Conservation (phyloP, 1,140 invertebrate species). For the Helicoverpa zea region DNA sequence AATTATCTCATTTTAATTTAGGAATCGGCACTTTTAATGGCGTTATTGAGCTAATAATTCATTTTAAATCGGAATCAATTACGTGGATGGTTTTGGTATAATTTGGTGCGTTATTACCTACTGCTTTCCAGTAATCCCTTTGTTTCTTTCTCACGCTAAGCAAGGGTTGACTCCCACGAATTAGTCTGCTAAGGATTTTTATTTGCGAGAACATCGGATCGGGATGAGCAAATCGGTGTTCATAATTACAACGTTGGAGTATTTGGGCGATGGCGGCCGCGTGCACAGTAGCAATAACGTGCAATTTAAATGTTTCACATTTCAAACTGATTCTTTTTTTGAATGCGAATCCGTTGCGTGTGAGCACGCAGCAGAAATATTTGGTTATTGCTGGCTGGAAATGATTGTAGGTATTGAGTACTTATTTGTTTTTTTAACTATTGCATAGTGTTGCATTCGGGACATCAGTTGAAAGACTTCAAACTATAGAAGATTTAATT, state of each 20-base stretch:
- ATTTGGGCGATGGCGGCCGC: slow-evolving; percentile 74
- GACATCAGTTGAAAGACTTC: neutral
- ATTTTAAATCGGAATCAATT: slow-evolving; percentile 49
- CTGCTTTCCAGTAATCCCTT: slow-evolving; percentile 55
- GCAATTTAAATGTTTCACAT: slow-evolving; percentile 85
- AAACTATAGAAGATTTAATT: too few species aligned
- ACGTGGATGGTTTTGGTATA: slow-evolving; percentile 40
- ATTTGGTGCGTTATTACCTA: slow-evolving; percentile 24
- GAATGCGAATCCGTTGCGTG: slow-evolving; percentile 60
- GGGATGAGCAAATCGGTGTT: slow-evolving; percentile 74
- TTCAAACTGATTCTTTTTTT: slow-evolving; percentile 73
- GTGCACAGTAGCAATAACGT: slow-evolving; percentile 82
- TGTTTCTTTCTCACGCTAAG: slow-evolving; percentile 76
- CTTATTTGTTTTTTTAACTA: slow-evolving; percentile 2
- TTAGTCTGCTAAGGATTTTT: slow-evolving; percentile 75
- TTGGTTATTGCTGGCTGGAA: slow-evolving; percentile 42
- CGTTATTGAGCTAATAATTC: slow-evolving; percentile 62
- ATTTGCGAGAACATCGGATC: slow-evolving; percentile 73
- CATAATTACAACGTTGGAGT: slow-evolving; percentile 78
- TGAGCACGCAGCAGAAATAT: slow-evolving; percentile 63
- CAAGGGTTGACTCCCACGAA: slow-evolving; percentile 76
- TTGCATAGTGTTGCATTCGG: neutral
- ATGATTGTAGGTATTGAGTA: slow-evolving; percentile 1
- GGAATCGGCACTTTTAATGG: slow-evolving; percentile 65
- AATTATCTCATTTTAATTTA: slow-evolving; percentile 84